phyloP scores from a whole-genome alignment of 2,888 invertebrate species.

The Tridacna gigas region DNA sequence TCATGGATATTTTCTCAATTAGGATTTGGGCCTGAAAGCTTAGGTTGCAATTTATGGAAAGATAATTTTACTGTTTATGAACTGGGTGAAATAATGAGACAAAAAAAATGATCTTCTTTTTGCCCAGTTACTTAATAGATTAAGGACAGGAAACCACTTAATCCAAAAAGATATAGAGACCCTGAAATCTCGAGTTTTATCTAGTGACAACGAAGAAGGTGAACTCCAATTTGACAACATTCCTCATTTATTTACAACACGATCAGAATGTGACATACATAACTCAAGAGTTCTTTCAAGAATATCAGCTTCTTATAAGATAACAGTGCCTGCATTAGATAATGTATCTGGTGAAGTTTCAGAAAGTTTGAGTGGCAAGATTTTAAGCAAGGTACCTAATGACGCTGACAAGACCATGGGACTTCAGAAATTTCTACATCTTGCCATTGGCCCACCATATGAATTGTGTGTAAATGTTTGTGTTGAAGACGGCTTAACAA shows the following conservation, averaged over 20 bases:
- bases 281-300: too few species aligned
- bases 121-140: constrained; percentile 38
- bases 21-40: not conserved
- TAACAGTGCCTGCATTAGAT: constrained; percentile 1
- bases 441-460: not conserved
- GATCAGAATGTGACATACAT: too few species aligned
- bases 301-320: too few species aligned
- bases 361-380: constrained; percentile 47
- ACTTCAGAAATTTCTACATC: not conserved
- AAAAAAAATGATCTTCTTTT: constrained; percentile 43
- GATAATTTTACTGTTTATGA: constrained; percentile 36
- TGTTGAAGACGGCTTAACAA: not conserved
- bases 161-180: too few species aligned
- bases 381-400: constrained; percentile 25
- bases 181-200: too few species aligned
- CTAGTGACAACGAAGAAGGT: too few species aligned
- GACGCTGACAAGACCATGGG: not conserved
- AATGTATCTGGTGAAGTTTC: constrained; percentile 39
- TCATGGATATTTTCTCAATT: constrained; percentile 60
- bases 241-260: too few species aligned
- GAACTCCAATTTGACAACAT: too few species aligned
- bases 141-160: not conserved
- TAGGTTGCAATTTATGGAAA: constrained; percentile 41
- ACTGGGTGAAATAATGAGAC: constrained; percentile 51
- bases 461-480: not conserved